phyloP scores from a whole-genome alignment of 2,113 vertebrate species.

The Pyxicephalus adspersus region DNA sequence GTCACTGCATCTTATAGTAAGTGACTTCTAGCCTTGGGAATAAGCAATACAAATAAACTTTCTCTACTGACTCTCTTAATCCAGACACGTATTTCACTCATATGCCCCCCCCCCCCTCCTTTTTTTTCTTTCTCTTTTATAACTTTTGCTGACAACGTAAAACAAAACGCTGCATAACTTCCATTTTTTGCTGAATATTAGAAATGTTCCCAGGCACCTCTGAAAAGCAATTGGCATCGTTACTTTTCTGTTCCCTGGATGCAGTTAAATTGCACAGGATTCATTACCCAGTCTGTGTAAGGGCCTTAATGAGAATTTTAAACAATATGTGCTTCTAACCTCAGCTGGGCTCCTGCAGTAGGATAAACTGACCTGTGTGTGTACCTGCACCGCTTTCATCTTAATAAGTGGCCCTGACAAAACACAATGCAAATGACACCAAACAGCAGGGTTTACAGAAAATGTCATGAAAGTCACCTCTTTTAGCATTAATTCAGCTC shows the following conservation, averaged over 20 bases:
- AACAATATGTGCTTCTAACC: conserved; percentile 31
- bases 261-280: conserved; percentile 21
- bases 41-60: no score
- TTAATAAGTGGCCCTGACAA: background rate
- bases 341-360: conserved; percentile 12
- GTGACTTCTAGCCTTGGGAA: no score
- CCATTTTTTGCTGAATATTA: conserved; percentile 43
- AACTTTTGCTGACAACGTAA: conserved; percentile 43
- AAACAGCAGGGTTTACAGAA: background rate
- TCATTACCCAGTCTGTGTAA: background rate
- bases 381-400: conserved; percentile 22
- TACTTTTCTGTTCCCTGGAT: conserved; percentile 35
- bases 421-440: background rate
- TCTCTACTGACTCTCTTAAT: no score
- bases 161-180: conserved; percentile 17
- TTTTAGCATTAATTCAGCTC: no score
- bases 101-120: conserved; percentile 32
- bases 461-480: conserved; percentile 2
- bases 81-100: background rate
- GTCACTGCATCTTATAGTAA: background rate
- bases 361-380: background rate
- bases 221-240: conserved; percentile 38
- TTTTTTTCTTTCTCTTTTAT: background rate
- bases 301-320: conserved; percentile 42
- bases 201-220: conserved; percentile 29